These are phyloP conservation scores for Synanthedon andrenaeformis DNA, from an alignment of 2,888 invertebrate species.

Conservation along the genomic window DNA sequence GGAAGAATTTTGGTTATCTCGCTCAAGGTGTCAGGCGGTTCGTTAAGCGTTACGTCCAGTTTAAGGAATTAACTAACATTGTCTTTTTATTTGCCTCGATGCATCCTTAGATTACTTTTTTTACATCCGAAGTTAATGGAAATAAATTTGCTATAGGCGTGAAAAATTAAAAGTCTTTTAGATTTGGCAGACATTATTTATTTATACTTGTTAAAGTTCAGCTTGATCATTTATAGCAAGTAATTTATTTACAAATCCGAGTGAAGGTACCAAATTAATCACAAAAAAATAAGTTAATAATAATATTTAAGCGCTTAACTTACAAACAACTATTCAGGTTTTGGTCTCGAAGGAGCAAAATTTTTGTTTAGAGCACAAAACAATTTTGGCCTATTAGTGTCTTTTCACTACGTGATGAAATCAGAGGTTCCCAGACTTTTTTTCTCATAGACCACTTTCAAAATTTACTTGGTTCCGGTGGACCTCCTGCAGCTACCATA, in stretches of 20 bases:
- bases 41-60: slow-evolving; percentile 31
- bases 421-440: no score
- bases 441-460: no score
- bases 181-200: slow-evolving; percentile 71
- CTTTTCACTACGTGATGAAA: slow-evolving; percentile 26
- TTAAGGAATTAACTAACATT: slow-evolving; percentile 17
- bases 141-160: no score
- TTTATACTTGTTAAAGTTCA: slow-evolving; percentile 66
- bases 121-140: no score
- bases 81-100: neutral
- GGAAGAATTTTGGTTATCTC: slow-evolving; percentile 30
- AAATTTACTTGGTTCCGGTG: no score
- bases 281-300: slow-evolving; percentile 59
- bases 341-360: slow-evolving; percentile 52
- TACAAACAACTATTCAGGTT: slow-evolving; percentile 40
- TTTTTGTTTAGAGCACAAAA: slow-evolving; percentile 28
- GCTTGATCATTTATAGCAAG: slow-evolving; percentile 59
- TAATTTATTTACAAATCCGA: slow-evolving; percentile 63
- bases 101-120: no score
- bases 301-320: slow-evolving; percentile 41
- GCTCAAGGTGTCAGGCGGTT: slow-evolving; percentile 37
- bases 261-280: slow-evolving; percentile 60
- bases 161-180: slow-evolving; percentile 34
- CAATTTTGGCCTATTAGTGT: slow-evolving; percentile 44
- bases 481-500: no score